Evolutionary conservation across 2,888 invertebrate species (phyloP), one percentile per base, ranked within the genome.

Genomic region (Lasioglossum vierecki): DNA sequence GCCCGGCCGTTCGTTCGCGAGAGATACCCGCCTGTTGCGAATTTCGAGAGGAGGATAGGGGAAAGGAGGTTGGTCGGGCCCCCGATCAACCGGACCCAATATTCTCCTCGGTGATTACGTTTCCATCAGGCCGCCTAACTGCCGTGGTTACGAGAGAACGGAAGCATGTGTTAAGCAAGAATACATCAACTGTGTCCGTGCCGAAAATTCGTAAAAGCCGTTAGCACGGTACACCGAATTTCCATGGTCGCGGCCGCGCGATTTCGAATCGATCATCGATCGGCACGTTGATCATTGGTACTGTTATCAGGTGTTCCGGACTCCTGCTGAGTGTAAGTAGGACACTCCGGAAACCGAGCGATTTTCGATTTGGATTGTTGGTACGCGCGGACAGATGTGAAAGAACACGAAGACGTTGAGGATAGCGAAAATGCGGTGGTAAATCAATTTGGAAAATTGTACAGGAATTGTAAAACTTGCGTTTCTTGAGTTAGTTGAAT

Each of bases 201-300:
- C 73, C 70, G 84, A 84, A 86, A 86, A 84, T 84, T 84, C 84
- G 80, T 74, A 80, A 76, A 78, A 85, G 84, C 84, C 85, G 84
- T 85, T 85, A 84, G 53, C 85, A 85, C 83, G 76, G 83, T 83
- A 73, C 73, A 76, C 77, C 70, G 66, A 79, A 70, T 76, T 72
- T 22, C 44, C 63, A 63, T 22, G 75, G 57, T 80, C 70, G 57
- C 68, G n/a, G 49, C 5, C 30, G 49, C 60, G 46, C 72, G n/a
- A 76, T 18, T 41, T 18, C 70, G 73, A 68, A 78, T 71, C 49
- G 49, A 74, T 72, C 60, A 74, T 72, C 60, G 73, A 41, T 63
- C 81, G 74, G 57, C 70, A 41, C 74, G 44, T 78, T 4, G 74
- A 84, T 84, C 71, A 78, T 63, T 68, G 78, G 66, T 79, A 72